Evolutionary conservation across 2,797 vertebrate species (phyloP), one percentile per base, ranked within the genome.

Genomic region (Pangasius djambal): DNA sequence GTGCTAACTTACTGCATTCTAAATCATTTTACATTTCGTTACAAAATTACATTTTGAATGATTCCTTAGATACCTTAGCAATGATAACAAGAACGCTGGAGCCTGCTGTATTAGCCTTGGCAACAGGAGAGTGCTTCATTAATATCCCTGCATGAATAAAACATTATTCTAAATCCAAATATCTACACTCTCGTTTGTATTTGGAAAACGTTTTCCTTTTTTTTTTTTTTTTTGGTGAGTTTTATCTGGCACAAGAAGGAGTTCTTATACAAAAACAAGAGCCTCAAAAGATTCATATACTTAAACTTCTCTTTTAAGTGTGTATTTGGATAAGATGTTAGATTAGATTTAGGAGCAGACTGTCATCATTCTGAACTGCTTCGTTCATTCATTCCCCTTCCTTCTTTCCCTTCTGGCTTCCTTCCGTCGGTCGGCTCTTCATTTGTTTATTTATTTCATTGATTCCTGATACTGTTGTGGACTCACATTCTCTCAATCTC

Each of bases 391-490:
- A 65, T 65, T 87, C 22, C 13, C 37, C 1, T 50, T n/a, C 69
- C 28, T 85, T 37, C 63, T 52, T 69, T 85, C 18, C 44, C n/a
- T 50, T 52, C 59, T 63, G 25, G 22, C 78, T 72, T 82, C 77
- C 50, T 59, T 83, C 77, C 8, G 9, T 31, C 13, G 1, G 16
- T 52, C n/a, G 2, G 18, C 48, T 85, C 34, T 88, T 67, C n/a
- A 7, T 52, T 88, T 55, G 59, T 86, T 82, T 72, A 86, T 63
- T 63, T 52, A 82, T 40, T 65, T 75, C 79, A 88, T 86, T 77
- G 50, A 63, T 86, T 82, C 52, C 69, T 83, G 89, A 92, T 90
- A 93, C 93, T 92, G 91, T 89, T 55, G 85, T 90, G 93, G 92
- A 87, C 15, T 90, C 88, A 50, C 86, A 90, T 91, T 89, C 82